These are phyloP conservation scores for Plumapathes pennacea DNA, from an alignment of 92 coral and sea anemone species.

Conservation along the genomic window DNA sequence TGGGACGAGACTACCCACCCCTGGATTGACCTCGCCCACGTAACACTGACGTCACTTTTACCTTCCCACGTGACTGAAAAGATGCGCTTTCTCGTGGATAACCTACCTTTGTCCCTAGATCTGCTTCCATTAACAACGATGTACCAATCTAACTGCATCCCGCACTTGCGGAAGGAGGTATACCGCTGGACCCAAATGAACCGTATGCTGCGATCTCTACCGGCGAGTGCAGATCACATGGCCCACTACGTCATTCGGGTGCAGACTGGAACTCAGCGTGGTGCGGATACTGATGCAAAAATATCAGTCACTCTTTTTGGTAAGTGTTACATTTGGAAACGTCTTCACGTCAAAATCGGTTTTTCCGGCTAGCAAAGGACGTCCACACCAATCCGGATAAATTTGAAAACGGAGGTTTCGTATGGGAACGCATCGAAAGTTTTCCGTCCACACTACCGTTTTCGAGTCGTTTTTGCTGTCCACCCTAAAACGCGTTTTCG, in stretches of 20 bases:
- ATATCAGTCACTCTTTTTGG: constrained; percentile 61
- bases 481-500: too few relatives aligned
- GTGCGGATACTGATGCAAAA: constrained; percentile 58
- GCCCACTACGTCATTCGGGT: constrained; percentile 39
- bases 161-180: constrained; percentile 49
- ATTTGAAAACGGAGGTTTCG: too few relatives aligned
- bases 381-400: too few relatives aligned
- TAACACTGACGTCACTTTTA: constrained; percentile 65
- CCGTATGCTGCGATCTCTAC: constrained; percentile 13
- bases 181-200: constrained; percentile 51
- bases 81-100: constrained; percentile 42
- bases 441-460: too few relatives aligned
- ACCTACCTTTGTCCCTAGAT: constrained; percentile 37
- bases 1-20: constrained; percentile 92
- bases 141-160: constrained; percentile 67
- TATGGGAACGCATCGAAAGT: too few relatives aligned
- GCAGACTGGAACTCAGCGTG: constrained; percentile 46
- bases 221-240: constrained; percentile 19
- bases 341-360: too few relatives aligned
- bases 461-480: too few relatives aligned
- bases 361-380: too few relatives aligned
- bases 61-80: constrained; percentile 67
- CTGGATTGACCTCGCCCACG: constrained; percentile 91
- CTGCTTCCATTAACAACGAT: constrained; percentile 70
- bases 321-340: too few relatives aligned